These are phyloP conservation scores for Chalcosyrphus nemorum DNA, from an alignment of 2,888 invertebrate genomes.

Conservation along the genomic window DNA sequence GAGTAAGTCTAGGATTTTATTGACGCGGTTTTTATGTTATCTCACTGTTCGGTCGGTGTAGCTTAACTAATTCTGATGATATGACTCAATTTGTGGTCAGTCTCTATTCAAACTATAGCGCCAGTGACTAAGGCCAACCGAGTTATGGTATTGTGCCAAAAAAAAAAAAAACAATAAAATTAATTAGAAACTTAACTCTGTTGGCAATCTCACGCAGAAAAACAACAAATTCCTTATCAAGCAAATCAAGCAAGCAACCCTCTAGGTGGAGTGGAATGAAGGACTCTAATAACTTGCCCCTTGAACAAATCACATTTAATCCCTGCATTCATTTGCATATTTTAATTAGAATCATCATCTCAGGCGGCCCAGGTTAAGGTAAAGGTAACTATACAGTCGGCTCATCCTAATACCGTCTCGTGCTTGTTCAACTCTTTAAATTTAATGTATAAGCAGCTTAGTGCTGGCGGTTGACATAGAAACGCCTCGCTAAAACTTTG, in stretches of 20 bases:
- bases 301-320: slow-evolving; percentile 73
- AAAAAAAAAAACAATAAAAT: neutral
- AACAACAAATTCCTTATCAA: slow-evolving; percentile 28
- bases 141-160: no score
- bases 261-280: neutral
- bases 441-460: slow-evolving; percentile 30
- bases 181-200: slow-evolving; percentile 20
- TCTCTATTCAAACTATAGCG: no score
- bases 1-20: slow-evolving; percentile 26
- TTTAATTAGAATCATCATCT: slow-evolving; percentile 74
- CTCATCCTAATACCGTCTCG: slow-evolving; percentile 22
- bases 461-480: neutral
- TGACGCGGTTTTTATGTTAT: neutral
- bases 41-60: neutral
- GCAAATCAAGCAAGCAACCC: slow-evolving; percentile 1
- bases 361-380: slow-evolving; percentile 3
- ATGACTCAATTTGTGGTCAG: slow-evolving; percentile 20
- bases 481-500: neutral
- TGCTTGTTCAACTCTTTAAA: slow-evolving; percentile 40
- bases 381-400: slow-evolving; percentile 7
- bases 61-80: neutral
- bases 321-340: slow-evolving; percentile 74
- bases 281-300: slow-evolving; percentile 35
- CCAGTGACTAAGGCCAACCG: no score
- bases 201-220: slow-evolving; percentile 8